A percentile compares a stretch with the other conserved stretches of the same genome.
Conservation (phyloP, 2,797 vertebrate genomes). For the Anguilla anguilla region DNA sequence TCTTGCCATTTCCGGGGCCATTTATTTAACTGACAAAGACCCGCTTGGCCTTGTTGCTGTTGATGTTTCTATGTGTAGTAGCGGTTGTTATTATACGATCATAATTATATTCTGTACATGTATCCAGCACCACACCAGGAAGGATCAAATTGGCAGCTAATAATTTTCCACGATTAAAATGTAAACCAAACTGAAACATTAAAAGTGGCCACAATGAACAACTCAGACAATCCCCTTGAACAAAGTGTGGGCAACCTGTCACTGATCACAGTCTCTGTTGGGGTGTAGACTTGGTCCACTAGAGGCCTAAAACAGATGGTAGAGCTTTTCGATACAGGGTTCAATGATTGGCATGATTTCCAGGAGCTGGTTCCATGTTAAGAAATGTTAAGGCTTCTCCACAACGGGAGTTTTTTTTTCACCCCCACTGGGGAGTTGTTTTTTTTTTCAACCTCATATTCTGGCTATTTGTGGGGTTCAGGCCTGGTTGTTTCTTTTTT, state of each 20-base stretch:
- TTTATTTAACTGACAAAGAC: background rate
- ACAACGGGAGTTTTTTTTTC: too few relatives aligned
- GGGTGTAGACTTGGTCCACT: background rate
- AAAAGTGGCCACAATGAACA: background rate
- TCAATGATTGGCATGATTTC: conserved; percentile 45
- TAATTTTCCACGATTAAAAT: background rate
- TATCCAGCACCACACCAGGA: background rate
- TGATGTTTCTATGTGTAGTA: background rate
- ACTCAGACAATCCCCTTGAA: background rate
- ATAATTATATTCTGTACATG: background rate
- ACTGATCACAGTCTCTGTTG: background rate
- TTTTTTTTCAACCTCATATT: too few relatives aligned
- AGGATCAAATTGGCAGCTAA: background rate
- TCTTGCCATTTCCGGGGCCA: background rate
- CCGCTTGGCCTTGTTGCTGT: background rate
- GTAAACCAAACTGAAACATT: background rate
- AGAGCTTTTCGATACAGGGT: conserved; percentile 51
- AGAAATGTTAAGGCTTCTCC: too few relatives aligned
- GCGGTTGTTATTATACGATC: background rate
- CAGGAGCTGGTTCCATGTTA: conserved; percentile 41
- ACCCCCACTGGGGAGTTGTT: too few relatives aligned
- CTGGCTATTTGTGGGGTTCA: too few relatives aligned
- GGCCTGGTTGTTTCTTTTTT: too few relatives aligned
- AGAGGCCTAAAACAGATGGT: conserved; percentile 48
- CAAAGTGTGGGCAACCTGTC: background rate